These are phyloP conservation scores for Eulemur macaco DNA, from an alignment of 2,113 vertebrate species.

Conservation along the genomic window DNA sequence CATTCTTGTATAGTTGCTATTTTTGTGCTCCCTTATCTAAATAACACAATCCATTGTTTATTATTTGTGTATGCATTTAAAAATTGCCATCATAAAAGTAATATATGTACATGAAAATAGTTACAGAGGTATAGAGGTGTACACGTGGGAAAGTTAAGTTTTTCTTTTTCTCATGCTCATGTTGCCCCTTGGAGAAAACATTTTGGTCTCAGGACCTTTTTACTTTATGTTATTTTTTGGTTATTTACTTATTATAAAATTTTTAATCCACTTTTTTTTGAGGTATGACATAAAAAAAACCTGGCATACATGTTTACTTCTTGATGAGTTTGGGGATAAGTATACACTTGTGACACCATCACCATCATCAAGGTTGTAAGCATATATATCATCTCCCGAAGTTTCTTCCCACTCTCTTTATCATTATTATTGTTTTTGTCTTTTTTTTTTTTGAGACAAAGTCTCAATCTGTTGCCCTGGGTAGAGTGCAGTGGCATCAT, in stretches of 20 bases:
- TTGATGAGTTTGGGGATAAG: not conserved
- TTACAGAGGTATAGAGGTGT: not conserved
- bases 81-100: constrained; percentile 5
- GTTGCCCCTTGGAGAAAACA: not conserved
- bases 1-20: not conserved
- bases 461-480: no score
- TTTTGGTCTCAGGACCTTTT: not conserved
- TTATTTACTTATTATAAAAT: not conserved
- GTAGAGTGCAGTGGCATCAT: no score
- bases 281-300: not conserved
- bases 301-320: not conserved
- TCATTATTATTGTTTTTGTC: not conserved
- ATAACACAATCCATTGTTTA: not conserved
- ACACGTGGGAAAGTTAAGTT: no score
- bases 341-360: no score
- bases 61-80: not conserved
- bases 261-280: not conserved
- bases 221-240: not conserved
- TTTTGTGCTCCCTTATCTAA: not conserved
- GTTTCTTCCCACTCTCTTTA: not conserved
- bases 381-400: no score
- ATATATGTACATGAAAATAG: not conserved
- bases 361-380: not conserved
- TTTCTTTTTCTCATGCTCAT: not conserved
- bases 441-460: no score